Conservation (phyloP, 2,888 invertebrate species). For the Luperina testacea region DNA sequence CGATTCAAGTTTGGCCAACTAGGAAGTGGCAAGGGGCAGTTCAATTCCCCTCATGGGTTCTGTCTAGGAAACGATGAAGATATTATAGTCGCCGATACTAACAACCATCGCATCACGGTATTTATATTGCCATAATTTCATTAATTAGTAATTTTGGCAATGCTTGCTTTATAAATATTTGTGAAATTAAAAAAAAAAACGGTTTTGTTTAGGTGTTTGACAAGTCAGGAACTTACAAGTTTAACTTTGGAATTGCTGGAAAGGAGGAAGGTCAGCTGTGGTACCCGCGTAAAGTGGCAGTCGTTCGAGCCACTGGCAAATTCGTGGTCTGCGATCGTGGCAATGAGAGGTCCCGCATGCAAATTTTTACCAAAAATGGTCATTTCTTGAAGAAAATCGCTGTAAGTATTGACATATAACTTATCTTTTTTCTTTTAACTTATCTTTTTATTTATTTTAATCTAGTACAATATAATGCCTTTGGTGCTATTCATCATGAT, state of each 20-base stretch:
- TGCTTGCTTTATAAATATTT: not conserved
- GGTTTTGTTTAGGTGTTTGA: conserved; percentile 94
- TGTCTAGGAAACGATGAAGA: conserved; percentile 98
- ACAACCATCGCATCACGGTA: conserved; percentile 98
- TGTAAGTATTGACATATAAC: conserved; percentile 75
- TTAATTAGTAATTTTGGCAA: not conserved
- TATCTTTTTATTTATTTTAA: too few relatives aligned
- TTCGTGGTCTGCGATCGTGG: conserved; percentile 99
- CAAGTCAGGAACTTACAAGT: conserved; percentile 97
- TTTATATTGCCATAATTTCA: not conserved
- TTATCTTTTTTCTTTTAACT: not conserved
- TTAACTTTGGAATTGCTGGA: conserved; percentile 98
- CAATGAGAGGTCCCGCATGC: conserved; percentile 98
- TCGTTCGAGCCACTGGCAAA: conserved; percentile 96
- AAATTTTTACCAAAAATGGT: conserved; percentile 98
- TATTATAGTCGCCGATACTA: conserved; percentile 98
- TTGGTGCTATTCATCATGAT: conserved; percentile 1
- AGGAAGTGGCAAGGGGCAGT: conserved; percentile 97
- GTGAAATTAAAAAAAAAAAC: too few relatives aligned
- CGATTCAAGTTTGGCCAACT: conserved; percentile 98
- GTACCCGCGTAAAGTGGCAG: conserved; percentile 99
- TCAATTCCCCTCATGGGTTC: conserved; percentile 99
- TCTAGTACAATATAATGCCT: not conserved
- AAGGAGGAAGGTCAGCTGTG: conserved; percentile 99
- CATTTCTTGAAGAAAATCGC: conserved; percentile 99